Percentiles rank a stretch among this genome's conserved stretches.
phyloP scores from a whole-genome alignment of 1,140 invertebrate genomes.

The Drosophila ambigua region DNA sequence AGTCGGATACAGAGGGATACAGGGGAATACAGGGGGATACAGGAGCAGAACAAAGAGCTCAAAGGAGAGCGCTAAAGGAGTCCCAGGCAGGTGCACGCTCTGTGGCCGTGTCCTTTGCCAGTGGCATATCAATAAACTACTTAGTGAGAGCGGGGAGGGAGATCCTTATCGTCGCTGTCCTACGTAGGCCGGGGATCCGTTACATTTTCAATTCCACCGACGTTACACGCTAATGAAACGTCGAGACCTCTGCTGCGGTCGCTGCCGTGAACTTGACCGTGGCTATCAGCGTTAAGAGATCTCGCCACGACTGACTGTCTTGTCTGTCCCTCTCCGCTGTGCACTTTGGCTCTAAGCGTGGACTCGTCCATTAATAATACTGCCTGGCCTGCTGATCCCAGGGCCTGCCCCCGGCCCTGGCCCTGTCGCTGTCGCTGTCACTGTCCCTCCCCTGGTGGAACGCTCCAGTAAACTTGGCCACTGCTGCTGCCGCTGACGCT shows the following conservation, averaged over 20 bases:
- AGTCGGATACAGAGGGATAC: not conserved
- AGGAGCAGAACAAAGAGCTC: not conserved
- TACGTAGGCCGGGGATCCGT: constrained; percentile 53
- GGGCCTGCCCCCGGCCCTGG: constrained; percentile 1
- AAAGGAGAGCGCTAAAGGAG: constrained; percentile 22
- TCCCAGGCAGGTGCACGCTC: constrained; percentile 55
- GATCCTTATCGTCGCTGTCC: constrained; percentile 65
- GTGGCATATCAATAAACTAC: constrained; percentile 74
- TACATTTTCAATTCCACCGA: constrained; percentile 79
- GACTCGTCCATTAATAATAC: constrained; percentile 77
- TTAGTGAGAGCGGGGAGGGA: constrained; percentile 40
- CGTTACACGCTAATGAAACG: constrained; percentile 83
- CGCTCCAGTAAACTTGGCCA: constrained; percentile 63
- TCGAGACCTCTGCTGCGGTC: constrained; percentile 28
- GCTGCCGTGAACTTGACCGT: constrained; percentile 82
- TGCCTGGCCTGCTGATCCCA: constrained; percentile 6
- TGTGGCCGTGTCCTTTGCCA: constrained; percentile 41
- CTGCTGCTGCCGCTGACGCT: constrained; percentile 6
- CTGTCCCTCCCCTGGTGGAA: constrained; percentile 23
- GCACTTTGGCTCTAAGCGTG: constrained; percentile 55
- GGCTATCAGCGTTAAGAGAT: constrained; percentile 75
- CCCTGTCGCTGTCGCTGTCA: constrained; percentile 1
- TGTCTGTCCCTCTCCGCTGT: not conserved
- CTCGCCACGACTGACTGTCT: constrained; percentile 37
- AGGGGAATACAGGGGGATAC: not conserved